phyloP scores from a whole-genome alignment of 1,140 invertebrate species.

The Hyphantria cunea region DNA sequence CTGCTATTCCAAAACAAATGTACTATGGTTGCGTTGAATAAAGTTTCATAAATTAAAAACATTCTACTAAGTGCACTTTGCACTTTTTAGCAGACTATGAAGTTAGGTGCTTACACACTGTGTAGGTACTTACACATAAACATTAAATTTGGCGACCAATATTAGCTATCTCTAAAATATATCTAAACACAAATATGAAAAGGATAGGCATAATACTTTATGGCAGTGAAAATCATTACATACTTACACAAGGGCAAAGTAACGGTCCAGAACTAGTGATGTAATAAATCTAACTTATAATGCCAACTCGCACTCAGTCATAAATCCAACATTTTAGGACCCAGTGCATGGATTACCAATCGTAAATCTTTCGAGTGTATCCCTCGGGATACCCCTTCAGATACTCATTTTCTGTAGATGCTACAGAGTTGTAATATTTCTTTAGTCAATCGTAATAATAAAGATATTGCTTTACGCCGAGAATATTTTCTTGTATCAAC shows the following conservation, averaged over 20 bases:
- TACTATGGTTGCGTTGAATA: too few species aligned
- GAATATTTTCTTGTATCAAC: too few species aligned
- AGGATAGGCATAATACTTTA: conserved; percentile 3
- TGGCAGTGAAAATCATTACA: conserved; percentile 6
- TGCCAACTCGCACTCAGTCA: conserved; percentile 12
- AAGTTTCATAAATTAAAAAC: too few species aligned
- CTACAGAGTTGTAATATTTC: not conserved
- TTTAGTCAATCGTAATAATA: not conserved
- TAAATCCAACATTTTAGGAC: conserved; percentile 29
- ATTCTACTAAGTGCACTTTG: too few species aligned
- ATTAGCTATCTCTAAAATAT: too few species aligned
- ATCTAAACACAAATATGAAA: too few species aligned
- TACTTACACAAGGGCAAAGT: conserved; percentile 9
- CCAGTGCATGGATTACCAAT: conserved; percentile 25
- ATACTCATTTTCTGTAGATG: conserved; percentile 9
- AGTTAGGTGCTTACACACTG: too few species aligned
- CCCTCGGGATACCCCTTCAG: conserved; percentile 6
- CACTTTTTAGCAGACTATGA: too few species aligned
- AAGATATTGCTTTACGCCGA: not conserved
- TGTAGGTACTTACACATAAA: too few species aligned
- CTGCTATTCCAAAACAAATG: too few species aligned
- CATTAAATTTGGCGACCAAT: too few species aligned
- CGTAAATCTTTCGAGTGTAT: conserved; percentile 25
- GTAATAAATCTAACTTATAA: conserved; percentile 24
- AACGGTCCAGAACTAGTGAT: conserved; percentile 5